Percentiles rank a stretch among this genome's conserved stretches.
Evolutionary conservation across 2,888 invertebrate genomes (phyloP).

Genomic region (Eristalinus sepulchralis): DNA sequence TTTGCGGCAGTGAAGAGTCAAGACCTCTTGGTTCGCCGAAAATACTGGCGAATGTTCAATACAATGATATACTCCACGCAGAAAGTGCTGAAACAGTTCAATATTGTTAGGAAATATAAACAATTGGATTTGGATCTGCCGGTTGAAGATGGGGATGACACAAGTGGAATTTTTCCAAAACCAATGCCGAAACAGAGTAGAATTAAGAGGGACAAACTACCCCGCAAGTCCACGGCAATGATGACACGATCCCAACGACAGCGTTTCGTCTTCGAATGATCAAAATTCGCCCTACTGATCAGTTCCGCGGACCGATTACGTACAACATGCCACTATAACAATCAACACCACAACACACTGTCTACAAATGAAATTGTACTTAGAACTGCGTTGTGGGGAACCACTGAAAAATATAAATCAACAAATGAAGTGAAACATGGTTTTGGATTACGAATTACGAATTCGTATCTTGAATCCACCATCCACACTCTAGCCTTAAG

Average conservation of each 20-base stretch:
- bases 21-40: slow-evolving; percentile 21
- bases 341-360: slow-evolving; percentile 27
- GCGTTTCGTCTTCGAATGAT: slow-evolving; percentile 78
- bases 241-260: slow-evolving; percentile 75
- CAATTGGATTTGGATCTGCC: slow-evolving; percentile 48
- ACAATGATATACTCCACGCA: slow-evolving; percentile 74
- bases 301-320: slow-evolving; percentile 36
- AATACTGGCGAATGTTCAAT: slow-evolving; percentile 74
- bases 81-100: slow-evolving; percentile 75
- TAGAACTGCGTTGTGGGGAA: slow-evolving; percentile 38
- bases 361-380: slow-evolving; percentile 53
- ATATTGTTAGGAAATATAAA: slow-evolving; percentile 76
- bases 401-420: slow-evolving; percentile 27
- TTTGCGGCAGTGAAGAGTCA: slow-evolving; percentile 32
- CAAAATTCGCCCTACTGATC: slow-evolving; percentile 57
- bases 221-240: slow-evolving; percentile 75
- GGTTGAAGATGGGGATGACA: slow-evolving; percentile 12
- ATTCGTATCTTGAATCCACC: slow-evolving; percentile 31
- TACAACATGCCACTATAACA: slow-evolving; percentile 45
- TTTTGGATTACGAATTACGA: slow-evolving; percentile 34
- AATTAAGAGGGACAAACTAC: background rate
- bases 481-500: slow-evolving; percentile 57
- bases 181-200: slow-evolving; percentile 43
- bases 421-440: slow-evolving; percentile 35
- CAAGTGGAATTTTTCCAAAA: slow-evolving; percentile 62